phyloP scores from a whole-genome alignment of 1,140 invertebrate genomes.

The Glossosoma conforme region DNA sequence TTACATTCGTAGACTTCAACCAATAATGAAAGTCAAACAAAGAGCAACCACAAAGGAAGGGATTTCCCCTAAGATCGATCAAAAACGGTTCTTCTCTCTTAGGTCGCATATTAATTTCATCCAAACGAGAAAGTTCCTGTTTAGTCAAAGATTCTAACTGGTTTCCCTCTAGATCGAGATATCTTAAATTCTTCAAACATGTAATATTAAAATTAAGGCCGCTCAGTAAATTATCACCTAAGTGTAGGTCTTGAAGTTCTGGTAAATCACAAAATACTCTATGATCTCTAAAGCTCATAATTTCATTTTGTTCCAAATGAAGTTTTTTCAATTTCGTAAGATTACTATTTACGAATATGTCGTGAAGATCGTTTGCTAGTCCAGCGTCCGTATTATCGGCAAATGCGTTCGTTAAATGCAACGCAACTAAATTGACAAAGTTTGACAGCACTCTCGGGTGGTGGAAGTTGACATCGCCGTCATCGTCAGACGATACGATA shows the following conservation, averaged over 20 bases:
- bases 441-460: slow-evolving; percentile 76
- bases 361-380: slow-evolving; percentile 61
- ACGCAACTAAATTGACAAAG: slow-evolving; percentile 64
- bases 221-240: slow-evolving; percentile 61
- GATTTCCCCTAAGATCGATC: slow-evolving; percentile 65
- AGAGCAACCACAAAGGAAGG: slow-evolving; percentile 62
- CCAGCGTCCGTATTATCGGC: slow-evolving; percentile 59
- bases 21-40: slow-evolving; percentile 59
- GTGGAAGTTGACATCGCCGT: slow-evolving; percentile 53
- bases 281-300: slow-evolving; percentile 59
- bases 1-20: slow-evolving; percentile 59
- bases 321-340: slow-evolving; percentile 63
- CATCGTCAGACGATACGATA: slow-evolving; percentile 51
- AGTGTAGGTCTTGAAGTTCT: slow-evolving; percentile 60
- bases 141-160: slow-evolving; percentile 57
- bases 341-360: slow-evolving; percentile 69
- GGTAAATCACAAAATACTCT: slow-evolving; percentile 68
- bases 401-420: slow-evolving; percentile 75
- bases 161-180: slow-evolving; percentile 68
- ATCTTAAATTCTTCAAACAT: slow-evolving; percentile 62
- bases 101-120: slow-evolving; percentile 46
- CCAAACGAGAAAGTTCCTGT: slow-evolving; percentile 56
- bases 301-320: slow-evolving; percentile 76
- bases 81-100: slow-evolving; percentile 52
- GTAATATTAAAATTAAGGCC: slow-evolving; percentile 63